Conservation (phyloP, 1,140 invertebrate genomes). For the Drosophila parvula region DNA sequence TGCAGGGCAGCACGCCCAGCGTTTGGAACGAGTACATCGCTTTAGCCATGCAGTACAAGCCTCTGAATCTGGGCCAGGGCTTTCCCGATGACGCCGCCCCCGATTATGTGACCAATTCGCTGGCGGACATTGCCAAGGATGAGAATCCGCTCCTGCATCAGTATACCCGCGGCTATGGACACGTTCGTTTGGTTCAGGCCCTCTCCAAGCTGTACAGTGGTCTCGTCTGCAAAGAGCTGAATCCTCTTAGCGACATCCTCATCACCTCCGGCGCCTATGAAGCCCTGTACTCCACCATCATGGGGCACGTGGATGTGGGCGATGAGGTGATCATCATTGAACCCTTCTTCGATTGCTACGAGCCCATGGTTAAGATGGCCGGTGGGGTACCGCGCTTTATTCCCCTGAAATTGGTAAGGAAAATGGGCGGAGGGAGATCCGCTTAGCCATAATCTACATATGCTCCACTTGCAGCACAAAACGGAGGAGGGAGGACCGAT, state of each 20-base stretch:
- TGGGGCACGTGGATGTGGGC: conserved; percentile 93
- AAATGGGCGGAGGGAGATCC: conserved; percentile 5
- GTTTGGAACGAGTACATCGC: conserved; percentile 96
- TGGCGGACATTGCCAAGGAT: conserved; percentile 88
- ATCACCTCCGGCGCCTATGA: conserved; percentile 97
- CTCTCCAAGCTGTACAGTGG: conserved; percentile 94
- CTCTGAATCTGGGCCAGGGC: conserved; percentile 98
- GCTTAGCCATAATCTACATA: neutral
- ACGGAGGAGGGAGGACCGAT: conserved; percentile 76
- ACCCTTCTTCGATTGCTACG: conserved; percentile 99
- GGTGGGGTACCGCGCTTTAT: conserved; percentile 95
- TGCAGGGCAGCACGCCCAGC: conserved; percentile 86
- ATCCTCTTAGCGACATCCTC: conserved; percentile 93
- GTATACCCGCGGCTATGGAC: conserved; percentile 96
- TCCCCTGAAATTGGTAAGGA: conserved; percentile 91
- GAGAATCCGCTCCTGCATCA: conserved; percentile 94
- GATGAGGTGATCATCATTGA: conserved; percentile 99
- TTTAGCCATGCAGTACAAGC: conserved; percentile 93
- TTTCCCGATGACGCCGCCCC: conserved; percentile 98
- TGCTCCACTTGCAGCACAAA: conserved; percentile 37
- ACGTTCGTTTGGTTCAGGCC: conserved; percentile 94
- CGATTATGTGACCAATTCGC: conserved; percentile 91
- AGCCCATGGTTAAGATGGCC: conserved; percentile 95
- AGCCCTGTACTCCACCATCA: conserved; percentile 92
- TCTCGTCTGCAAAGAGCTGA: conserved; percentile 89